Conservation (phyloP, 1,140 invertebrate genomes). For the Mya arenaria region DNA sequence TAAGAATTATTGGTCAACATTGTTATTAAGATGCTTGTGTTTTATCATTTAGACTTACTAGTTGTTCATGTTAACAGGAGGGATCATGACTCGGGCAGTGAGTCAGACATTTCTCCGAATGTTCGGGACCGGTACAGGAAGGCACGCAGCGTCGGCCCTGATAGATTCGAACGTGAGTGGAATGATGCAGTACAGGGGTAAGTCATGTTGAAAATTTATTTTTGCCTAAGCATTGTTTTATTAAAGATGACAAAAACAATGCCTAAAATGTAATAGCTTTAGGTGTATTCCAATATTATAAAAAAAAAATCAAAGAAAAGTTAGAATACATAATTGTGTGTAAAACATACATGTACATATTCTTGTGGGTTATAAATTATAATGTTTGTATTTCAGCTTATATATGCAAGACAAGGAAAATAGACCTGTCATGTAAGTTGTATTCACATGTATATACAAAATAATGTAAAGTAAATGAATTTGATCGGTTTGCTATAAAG, state of each 20-base stretch:
- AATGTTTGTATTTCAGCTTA: constrained; percentile 57
- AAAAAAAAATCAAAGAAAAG: too few relatives aligned
- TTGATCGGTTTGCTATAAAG: background rate
- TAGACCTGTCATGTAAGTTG: constrained; percentile 61
- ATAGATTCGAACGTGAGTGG: constrained; percentile 47
- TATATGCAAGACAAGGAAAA: constrained; percentile 68
- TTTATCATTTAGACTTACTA: background rate
- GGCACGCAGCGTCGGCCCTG: constrained; percentile 43
- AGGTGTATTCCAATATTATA: too few relatives aligned
- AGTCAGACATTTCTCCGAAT: constrained; percentile 62
- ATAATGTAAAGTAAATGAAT: background rate
- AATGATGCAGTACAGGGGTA: constrained; percentile 44
- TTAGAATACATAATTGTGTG: too few relatives aligned
- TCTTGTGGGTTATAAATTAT: too few relatives aligned
- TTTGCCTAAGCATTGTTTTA: too few relatives aligned
- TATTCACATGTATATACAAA: background rate
- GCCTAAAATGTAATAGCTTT: too few relatives aligned
- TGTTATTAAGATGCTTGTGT: background rate
- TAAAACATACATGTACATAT: too few relatives aligned
- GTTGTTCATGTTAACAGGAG: constrained; percentile 41
- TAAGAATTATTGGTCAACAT: too few relatives aligned
- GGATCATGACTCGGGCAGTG: constrained; percentile 69
- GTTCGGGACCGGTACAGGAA: constrained; percentile 36
- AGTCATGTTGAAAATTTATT: too few relatives aligned
- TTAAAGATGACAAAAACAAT: too few relatives aligned